phyloP scores from a whole-genome alignment of 2,113 vertebrate species.

The Varanus salvator region DNA sequence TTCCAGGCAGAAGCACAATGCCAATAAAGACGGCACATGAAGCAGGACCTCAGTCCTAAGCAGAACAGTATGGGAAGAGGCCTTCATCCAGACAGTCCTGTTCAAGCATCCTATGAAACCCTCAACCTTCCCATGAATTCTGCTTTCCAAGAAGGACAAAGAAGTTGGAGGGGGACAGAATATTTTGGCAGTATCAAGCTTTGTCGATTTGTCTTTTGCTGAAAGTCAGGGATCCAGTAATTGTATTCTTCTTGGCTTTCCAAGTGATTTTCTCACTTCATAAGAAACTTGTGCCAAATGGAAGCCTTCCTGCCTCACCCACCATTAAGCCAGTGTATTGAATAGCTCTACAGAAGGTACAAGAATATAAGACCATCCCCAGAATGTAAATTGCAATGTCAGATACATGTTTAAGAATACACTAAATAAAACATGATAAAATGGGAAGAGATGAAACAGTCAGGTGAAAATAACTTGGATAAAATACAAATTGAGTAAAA shows the following conservation, averaged over 20 bases:
- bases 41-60: background rate
- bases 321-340: constrained; percentile 44
- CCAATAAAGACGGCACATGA: background rate
- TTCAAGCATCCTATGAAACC: background rate
- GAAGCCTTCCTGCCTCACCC: constrained; percentile 39
- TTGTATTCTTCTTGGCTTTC: constrained; percentile 17
- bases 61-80: background rate
- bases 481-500: constrained; percentile 38
- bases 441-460: constrained; percentile 34
- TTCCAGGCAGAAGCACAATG: background rate
- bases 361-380: constrained; percentile 51
- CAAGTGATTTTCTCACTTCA: constrained; percentile 45
- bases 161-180: background rate
- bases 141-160: background rate
- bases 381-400: constrained; percentile 28
- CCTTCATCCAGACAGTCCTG: too few relatives aligned
- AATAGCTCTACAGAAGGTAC: constrained; percentile 43
- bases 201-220: background rate
- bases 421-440: constrained; percentile 47
- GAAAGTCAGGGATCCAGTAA: background rate
- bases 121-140: background rate
- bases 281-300: constrained; percentile 48
- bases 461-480: constrained; percentile 25
- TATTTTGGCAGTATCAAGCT: background rate
- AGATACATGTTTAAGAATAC: constrained; percentile 47